phyloP scores from a whole-genome alignment of 2,113 vertebrate species.

The Scartelaos histophorus region DNA sequence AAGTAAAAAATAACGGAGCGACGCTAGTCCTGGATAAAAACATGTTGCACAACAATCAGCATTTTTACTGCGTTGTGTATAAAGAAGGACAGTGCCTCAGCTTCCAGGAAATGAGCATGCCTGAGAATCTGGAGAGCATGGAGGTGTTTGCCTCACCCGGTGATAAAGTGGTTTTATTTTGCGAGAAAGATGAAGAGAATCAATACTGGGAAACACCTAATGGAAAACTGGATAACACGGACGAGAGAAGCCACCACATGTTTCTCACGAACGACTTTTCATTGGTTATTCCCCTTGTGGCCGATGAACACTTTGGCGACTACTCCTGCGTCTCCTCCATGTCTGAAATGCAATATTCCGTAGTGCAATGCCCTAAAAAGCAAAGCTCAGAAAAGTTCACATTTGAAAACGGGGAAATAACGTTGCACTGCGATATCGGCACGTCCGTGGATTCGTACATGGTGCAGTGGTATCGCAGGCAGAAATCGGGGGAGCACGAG shows the following conservation, averaged over 20 bases:
- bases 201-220: slow-evolving; percentile 70
- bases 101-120: slow-evolving; percentile 58
- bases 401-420: neutral
- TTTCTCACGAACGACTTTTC: slow-evolving; percentile 44
- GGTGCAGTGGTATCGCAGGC: slow-evolving; percentile 65
- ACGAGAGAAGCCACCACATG: neutral
- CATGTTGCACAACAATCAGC: slow-evolving; percentile 27
- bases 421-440: slow-evolving; percentile 38
- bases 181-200: slow-evolving; percentile 30
- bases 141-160: slow-evolving; percentile 51
- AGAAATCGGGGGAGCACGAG: slow-evolving; percentile 1
- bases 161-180: slow-evolving; percentile 60
- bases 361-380: slow-evolving; percentile 60
- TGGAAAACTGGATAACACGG: slow-evolving; percentile 42
- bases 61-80: slow-evolving; percentile 65
- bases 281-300: slow-evolving; percentile 56
- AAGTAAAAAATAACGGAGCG: slow-evolving; percentile 47
- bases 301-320: slow-evolving; percentile 40
- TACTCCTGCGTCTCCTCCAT: slow-evolving; percentile 63
- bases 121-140: slow-evolving; percentile 32
- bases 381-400: neutral
- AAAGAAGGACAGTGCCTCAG: slow-evolving; percentile 50
- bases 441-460: neutral
- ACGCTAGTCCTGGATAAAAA: slow-evolving; percentile 46
- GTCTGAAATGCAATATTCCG: slow-evolving; percentile 37